Base-by-base conservation (phyloP, 2,797 vertebrate species). In the Sebastes reedi region DNA sequence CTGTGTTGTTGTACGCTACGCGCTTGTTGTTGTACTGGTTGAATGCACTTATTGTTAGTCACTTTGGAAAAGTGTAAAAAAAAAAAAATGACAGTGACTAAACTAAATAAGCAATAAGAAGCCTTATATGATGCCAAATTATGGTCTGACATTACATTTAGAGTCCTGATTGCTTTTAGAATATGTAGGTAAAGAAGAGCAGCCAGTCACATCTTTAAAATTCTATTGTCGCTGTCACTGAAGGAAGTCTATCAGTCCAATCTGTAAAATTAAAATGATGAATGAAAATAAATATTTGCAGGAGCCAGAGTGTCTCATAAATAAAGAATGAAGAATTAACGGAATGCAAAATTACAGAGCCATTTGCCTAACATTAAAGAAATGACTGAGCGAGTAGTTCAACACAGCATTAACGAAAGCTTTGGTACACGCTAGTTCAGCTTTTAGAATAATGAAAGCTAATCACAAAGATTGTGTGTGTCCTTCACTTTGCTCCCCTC, bases 361-460 rank as follows among this genome's bases (percentile, higher is more conserved):
- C 52, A 68, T 85, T 81, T 79, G 67, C 36, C 36, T 34, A 56
- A 79, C 58, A 67, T 56, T 69, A 75, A 68, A 77, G 72, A 32
- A 77, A 78, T 22, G 13, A 78, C 52, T 58, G 67, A 84, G 56
- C 13, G 65, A 82, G 50, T 75, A 22, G 67, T 77, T 84, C 30
- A 68, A 32, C 54, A 36, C 36, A 72, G 77, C 67, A 69, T 79
- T 79, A 67, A 72, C 29, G 4, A 61, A 75, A 75, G 71, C 67
- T 77, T 72, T 27, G 24, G 61, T 42, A 64, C 58, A 46, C 4
- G 9, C 50, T 70, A 62, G 58, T 75, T 85, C 36, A 75, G 83
- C 89, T 88, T 87, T 87, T 83, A 84, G 60, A 88, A 83, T 88
- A 90, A 92, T 89, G 72, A 89, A 87, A 81, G 79, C 78, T 88